phyloP scores from a whole-genome alignment of 30 jellyfish, hydroid and myxozoan genomes.

The Catostylus mosaicus region DNA sequence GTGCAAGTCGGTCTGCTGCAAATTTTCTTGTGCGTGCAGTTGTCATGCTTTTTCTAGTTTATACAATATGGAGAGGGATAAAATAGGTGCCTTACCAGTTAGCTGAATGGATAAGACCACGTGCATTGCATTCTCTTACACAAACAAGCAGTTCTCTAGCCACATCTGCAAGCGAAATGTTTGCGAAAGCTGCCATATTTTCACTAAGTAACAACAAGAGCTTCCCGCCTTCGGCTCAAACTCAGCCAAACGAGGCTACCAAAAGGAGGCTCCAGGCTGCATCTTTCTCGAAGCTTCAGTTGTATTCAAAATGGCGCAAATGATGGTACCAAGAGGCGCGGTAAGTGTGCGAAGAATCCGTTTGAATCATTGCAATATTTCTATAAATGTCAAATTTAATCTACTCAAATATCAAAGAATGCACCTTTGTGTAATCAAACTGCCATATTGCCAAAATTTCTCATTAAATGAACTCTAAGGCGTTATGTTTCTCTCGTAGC shows the following conservation, averaged over 20 bases:
- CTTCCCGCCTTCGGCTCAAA: slow-evolving; percentile 2
- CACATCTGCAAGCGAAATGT: slow-evolving; percentile 54
- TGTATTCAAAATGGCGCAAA: slow-evolving; percentile 57
- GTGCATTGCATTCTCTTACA: slow-evolving; percentile 59
- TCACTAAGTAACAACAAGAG: too few species aligned
- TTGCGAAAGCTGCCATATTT: slow-evolving; percentile 63
- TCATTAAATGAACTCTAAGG: too few species aligned
- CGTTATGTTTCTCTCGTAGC: slow-evolving; percentile 67
- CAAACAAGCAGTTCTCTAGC: slow-evolving; percentile 47
- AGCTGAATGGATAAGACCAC: slow-evolving; percentile 74
- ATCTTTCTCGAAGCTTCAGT: slow-evolving; percentile 45
- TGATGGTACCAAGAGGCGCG: slow-evolving; percentile 60
- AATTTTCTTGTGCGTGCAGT: too few species aligned
- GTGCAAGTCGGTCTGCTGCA: too few species aligned
- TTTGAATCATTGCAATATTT: neutral
- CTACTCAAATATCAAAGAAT: too few species aligned
- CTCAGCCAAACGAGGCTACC: neutral
- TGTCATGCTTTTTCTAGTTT: too few species aligned
- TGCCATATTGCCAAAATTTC: too few species aligned
- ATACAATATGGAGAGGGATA: too few species aligned
- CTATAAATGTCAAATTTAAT: too few species aligned
- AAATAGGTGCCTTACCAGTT: slow-evolving; percentile 57
- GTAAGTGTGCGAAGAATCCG: slow-evolving; percentile 34
- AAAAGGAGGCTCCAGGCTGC: slow-evolving; percentile 11
- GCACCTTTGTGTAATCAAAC: too few species aligned